A percentile compares a stretch with the other conserved stretches of the same genome.
phyloP scores from a whole-genome alignment of 2,797 vertebrate species.

The Antennarius maculatus region DNA sequence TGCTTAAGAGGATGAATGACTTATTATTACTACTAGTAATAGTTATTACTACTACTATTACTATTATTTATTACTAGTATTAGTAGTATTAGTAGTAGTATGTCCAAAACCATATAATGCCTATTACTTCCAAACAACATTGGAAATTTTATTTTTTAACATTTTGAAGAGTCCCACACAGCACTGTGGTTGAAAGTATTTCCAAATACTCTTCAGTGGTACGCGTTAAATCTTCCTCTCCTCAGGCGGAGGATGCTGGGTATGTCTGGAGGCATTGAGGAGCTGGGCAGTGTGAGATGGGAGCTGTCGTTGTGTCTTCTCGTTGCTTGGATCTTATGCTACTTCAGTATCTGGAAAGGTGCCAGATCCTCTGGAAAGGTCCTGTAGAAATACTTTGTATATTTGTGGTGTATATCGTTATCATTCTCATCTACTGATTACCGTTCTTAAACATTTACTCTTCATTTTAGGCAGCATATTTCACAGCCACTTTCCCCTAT shows the following conservation, averaged over 20 bases:
- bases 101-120: too few relatives aligned
- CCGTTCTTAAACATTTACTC: background rate
- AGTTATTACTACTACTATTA: too few relatives aligned
- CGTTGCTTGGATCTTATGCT: constrained; percentile 56
- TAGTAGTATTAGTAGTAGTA: too few relatives aligned
- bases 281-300: constrained; percentile 63
- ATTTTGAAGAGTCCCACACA: too few relatives aligned
- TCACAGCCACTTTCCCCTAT: constrained; percentile 71
- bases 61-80: too few relatives aligned
- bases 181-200: too few relatives aligned
- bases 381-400: background rate
- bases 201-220: too few relatives aligned
- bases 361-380: constrained; percentile 67
- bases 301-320: constrained; percentile 65
- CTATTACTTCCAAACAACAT: too few relatives aligned
- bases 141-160: too few relatives aligned
- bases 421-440: background rate
- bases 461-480: constrained; percentile 59
- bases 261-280: constrained; percentile 62
- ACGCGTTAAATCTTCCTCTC: background rate
- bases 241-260: constrained; percentile 49
- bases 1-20: too few relatives aligned
- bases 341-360: constrained; percentile 73
- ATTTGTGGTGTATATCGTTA: background rate
- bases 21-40: too few relatives aligned